Percentiles rank a stretch among this genome's conserved stretches.
Evolutionary conservation across 2,888 invertebrate species (phyloP).

Genomic region (Ceratothoa steindachneri): DNA sequence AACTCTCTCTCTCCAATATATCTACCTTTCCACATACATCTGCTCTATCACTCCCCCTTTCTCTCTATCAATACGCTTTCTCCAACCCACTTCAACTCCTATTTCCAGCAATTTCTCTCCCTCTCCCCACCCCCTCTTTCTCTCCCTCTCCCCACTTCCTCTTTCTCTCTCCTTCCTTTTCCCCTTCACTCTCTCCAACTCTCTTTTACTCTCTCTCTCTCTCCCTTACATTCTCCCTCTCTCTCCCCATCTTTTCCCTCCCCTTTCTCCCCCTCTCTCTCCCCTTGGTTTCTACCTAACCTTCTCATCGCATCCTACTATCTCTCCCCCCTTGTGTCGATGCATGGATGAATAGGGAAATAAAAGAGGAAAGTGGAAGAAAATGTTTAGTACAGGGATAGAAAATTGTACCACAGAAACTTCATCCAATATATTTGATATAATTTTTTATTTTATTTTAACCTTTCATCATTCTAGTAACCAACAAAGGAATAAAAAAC

Average conservation of each 20-base stretch:
- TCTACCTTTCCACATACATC: no score
- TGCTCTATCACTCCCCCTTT: neutral
- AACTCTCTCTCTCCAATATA: no score
- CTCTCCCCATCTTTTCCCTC: neutral
- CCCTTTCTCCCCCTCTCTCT: neutral
- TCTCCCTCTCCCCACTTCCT: neutral
- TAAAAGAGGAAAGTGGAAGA: no score
- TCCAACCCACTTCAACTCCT: neutral
- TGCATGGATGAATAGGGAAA: no score
- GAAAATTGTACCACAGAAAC: no score
- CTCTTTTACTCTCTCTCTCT: neutral
- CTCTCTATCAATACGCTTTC: neutral
- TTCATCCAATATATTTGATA: no score
- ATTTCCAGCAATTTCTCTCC: neutral
- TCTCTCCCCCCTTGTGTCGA: no score
- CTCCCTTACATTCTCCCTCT: neutral
- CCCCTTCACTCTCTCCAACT: neutral
- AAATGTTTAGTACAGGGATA: no score
- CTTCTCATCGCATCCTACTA: no score
- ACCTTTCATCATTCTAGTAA: no score
- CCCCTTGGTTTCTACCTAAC: neutral
- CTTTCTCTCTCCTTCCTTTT: neutral
- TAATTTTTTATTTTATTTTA: no score
- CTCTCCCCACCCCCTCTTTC: neutral
- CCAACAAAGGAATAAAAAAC: no score